Percentiles rank a stretch among this genome's conserved stretches.
Conservation (phyloP, 2,797 vertebrate species). For the Bucorvus abyssinicus region DNA sequence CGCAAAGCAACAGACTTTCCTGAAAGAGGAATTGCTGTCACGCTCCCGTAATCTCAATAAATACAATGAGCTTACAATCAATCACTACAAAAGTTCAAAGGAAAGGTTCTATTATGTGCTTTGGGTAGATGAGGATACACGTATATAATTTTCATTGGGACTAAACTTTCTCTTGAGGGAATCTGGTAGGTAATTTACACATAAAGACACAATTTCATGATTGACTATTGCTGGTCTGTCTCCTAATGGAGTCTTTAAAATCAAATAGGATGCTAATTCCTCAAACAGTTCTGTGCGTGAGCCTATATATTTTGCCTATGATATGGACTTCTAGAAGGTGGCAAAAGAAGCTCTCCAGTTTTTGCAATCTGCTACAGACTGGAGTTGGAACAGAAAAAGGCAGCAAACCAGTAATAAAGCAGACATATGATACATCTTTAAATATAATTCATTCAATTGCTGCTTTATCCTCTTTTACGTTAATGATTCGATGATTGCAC, state of each 20-base stretch:
- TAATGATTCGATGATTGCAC: background rate
- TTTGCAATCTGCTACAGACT: background rate
- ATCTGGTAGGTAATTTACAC: background rate
- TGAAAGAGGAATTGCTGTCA: slow-evolving; percentile 48
- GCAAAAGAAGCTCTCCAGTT: background rate
- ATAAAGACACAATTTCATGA: background rate
- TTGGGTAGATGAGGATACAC: background rate
- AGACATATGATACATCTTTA: background rate
- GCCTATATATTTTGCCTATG: background rate
- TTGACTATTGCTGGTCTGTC: background rate
- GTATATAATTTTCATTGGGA: background rate
- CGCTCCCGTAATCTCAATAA: slow-evolving; percentile 47
- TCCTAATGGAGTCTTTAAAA: background rate
- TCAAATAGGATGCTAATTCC: background rate
- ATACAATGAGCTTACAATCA: slow-evolving; percentile 11
- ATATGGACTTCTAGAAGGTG: background rate
- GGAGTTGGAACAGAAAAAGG: background rate
- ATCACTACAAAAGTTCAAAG: slow-evolving; percentile 28
- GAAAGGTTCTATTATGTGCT: background rate
- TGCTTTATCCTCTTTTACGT: background rate
- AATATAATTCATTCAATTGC: background rate
- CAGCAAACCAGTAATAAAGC: background rate
- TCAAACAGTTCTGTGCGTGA: background rate
- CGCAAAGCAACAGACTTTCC: slow-evolving; percentile 39
- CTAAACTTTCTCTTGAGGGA: background rate